Base-by-base conservation (phyloP, 2,888 invertebrate species). In the Phyllotreta cruciferae region DNA sequence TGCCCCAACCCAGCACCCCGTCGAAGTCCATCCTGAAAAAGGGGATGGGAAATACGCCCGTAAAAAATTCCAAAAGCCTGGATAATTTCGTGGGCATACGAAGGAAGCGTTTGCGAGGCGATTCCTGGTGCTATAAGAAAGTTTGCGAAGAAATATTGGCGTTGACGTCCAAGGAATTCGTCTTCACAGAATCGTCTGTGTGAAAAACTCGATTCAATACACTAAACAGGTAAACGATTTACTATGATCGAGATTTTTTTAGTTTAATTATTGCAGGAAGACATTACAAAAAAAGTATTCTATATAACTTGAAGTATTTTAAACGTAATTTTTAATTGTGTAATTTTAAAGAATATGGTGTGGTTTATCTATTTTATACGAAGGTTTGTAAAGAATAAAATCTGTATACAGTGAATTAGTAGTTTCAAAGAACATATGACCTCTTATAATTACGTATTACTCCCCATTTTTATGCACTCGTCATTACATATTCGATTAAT, bases 51-150 rank as follows among this genome's bases (percentile, higher is more conserved):
- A 62, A 55, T 47, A 67, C 67, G 10, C 66, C 67, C 1, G 4
- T 14, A 6, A 49, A 47, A 37, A 53, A 58, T 58, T 11, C 44
- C 8, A 60, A 50, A 54, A 54, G 38, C 42, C 60, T 55, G 53
- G 55, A 50, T 37, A 45, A 54, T 39, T 41, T 83, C 47, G 85
- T 87, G 3, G 91, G 90, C 35, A 87, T 92, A 60, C 83, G 88
- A 58, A 83, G 92, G 61, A 92, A 91, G 76, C 82, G 92, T 38
- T 84, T 92, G 45, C 89, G 88, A 75, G 92, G 92, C 0, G 90
- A 92, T 76, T 87, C 89, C 0, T 92, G 92, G 90, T 87, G 89
- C 68, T 93, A 93, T 80, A 92, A 92, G 78, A 86, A 85, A 69
- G 86, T 91, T 37, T 91, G 91, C 77, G 91, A 92, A 79, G 87